phyloP scores from a whole-genome alignment of 2,888 invertebrate species.

The Vanessa cardui region DNA sequence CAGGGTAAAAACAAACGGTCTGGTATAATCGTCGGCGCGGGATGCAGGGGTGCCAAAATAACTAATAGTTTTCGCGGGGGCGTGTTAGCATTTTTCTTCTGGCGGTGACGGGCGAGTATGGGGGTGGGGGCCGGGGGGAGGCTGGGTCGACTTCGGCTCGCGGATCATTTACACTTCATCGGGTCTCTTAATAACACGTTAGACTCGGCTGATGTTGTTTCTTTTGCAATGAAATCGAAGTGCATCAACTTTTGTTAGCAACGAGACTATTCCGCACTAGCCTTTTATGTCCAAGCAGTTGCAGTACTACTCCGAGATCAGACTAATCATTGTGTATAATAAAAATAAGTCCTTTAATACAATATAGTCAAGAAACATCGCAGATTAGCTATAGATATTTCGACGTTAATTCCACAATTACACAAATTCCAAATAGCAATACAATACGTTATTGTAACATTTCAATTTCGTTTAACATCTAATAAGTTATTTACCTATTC shows the following conservation, averaged over 20 bases:
- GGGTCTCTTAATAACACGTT: slow-evolving; percentile 70
- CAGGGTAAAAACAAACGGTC: slow-evolving; percentile 39
- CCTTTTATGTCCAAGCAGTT: background rate
- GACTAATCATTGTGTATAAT: too few relatives aligned
- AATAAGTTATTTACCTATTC: slow-evolving; percentile 35
- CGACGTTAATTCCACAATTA: background rate
- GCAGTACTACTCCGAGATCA: too few relatives aligned
- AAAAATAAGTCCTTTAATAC: too few relatives aligned
- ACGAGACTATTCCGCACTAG: background rate
- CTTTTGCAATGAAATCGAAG: slow-evolving; percentile 6
- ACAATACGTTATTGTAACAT: slow-evolving; percentile 6
- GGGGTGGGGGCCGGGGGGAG: slow-evolving; percentile 44
- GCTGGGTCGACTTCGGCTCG: slow-evolving; percentile 61
- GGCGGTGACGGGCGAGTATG: slow-evolving; percentile 72
- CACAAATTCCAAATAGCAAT: background rate
- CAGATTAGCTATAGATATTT: too few relatives aligned
- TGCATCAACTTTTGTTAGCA: slow-evolving; percentile 9
- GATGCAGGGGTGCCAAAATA: slow-evolving; percentile 80
- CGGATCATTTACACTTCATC: slow-evolving; percentile 81
- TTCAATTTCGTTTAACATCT: slow-evolving; percentile 18
- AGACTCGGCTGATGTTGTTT: slow-evolving; percentile 33
- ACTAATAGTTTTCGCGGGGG: slow-evolving; percentile 83
- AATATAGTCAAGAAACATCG: too few relatives aligned
- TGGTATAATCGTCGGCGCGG: slow-evolving; percentile 69
- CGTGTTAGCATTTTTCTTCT: slow-evolving; percentile 84